Evolutionary conservation across 1,140 invertebrate species (phyloP).

Genomic region (Araneus ventricosus): DNA sequence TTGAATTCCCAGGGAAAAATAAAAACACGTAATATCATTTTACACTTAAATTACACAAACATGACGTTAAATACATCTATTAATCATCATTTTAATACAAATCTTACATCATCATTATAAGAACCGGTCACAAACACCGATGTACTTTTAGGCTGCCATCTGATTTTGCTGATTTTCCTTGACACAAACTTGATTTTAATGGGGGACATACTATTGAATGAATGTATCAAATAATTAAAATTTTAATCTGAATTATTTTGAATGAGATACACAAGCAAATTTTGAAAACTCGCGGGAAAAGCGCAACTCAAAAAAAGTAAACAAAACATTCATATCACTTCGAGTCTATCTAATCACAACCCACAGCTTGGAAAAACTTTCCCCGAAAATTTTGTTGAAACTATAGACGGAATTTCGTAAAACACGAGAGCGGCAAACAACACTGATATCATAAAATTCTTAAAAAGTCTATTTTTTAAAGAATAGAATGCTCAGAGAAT

Average conservation of each 20-base stretch:
- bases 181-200: slow-evolving; percentile 79
- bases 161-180: slow-evolving; percentile 88
- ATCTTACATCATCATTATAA: slow-evolving; percentile 86
- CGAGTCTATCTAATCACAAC: background rate
- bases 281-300: slow-evolving; percentile 24
- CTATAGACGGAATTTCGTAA: no score
- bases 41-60: no score
- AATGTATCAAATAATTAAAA: background rate
- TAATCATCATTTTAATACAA: background rate
- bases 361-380: background rate
- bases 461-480: no score
- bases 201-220: slow-evolving; percentile 23
- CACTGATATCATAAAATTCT: no score
- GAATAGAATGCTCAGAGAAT: no score
- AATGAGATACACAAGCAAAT: background rate
- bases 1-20: no score
- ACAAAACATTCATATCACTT: background rate
- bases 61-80: background rate
- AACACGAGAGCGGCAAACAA: no score
- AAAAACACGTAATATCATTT: no score
- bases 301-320: background rate
- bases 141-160: slow-evolving; percentile 88
- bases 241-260: background rate
- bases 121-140: slow-evolving; percentile 89
- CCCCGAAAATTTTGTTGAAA: no score